These are phyloP conservation scores for Chrosomus eos DNA, from an alignment of 2,797 vertebrate species.

Conservation along the genomic window DNA sequence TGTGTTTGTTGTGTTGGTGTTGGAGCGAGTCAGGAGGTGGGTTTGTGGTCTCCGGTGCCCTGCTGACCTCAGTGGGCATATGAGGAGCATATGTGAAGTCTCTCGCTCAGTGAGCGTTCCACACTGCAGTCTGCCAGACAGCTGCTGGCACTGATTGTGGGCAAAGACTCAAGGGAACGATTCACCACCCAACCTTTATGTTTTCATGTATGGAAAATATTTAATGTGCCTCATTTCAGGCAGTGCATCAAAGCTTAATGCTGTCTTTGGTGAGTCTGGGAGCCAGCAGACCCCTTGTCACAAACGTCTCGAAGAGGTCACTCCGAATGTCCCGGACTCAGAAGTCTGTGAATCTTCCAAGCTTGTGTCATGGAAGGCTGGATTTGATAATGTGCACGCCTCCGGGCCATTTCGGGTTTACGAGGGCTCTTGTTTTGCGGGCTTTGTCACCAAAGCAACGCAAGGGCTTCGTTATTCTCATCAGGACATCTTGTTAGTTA, in stretches of 20 bases:
- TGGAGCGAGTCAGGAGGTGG: constrained; percentile 45
- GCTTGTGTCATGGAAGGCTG: constrained; percentile 51
- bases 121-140: constrained; percentile 44
- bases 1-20: constrained; percentile 53
- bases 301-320: constrained; percentile 48
- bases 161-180: constrained; percentile 56
- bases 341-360: constrained; percentile 42
- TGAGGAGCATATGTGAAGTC: constrained; percentile 55
- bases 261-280: constrained; percentile 37
- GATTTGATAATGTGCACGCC: constrained; percentile 41
- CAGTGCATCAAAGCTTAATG: constrained; percentile 51
- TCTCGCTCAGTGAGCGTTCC: constrained; percentile 44
- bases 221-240: constrained; percentile 51
- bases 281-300: constrained; percentile 42
- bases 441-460: constrained; percentile 62
- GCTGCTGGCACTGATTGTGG: constrained; percentile 53
- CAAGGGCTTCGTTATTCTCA: constrained; percentile 34
- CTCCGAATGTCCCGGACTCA: constrained; percentile 21
- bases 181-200: constrained; percentile 37
- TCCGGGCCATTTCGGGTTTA: constrained; percentile 55
- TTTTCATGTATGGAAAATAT: constrained; percentile 51
- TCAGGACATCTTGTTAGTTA: constrained; percentile 41
- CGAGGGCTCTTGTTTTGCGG: constrained; percentile 51
- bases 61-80: constrained; percentile 48
- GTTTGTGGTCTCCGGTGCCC: constrained; percentile 58